Evolutionary conservation across 2,113 vertebrate genomes (phyloP).

Genomic region (Edolisoma coerulescens): DNA sequence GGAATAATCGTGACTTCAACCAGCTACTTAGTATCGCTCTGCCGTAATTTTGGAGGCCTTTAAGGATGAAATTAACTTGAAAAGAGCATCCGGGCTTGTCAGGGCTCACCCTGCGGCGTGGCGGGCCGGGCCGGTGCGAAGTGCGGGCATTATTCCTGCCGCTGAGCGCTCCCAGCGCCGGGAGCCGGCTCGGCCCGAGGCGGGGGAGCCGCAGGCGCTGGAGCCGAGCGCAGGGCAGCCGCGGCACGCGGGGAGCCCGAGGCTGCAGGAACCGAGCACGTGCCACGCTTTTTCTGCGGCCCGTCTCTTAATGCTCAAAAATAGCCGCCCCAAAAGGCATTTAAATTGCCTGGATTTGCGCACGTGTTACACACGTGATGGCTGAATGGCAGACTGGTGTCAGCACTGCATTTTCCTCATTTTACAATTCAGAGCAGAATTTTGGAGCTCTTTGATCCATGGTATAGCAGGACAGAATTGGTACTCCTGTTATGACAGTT

Average conservation of each 20-base stretch:
- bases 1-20: background rate
- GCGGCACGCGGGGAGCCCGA: rapidly evolving
- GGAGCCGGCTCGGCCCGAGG: background rate
- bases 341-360: background rate
- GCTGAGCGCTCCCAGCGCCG: rapidly evolving
- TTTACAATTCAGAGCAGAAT: background rate
- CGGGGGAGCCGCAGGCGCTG: rapidly evolving
- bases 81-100: background rate
- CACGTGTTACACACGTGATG: background rate
- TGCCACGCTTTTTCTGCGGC: background rate
- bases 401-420: background rate
- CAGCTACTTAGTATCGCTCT: background rate
- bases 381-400: background rate
- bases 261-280: rapidly evolving
- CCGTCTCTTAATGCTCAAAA: background rate
- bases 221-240: background rate
- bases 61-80: background rate
- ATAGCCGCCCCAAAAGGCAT: background rate
- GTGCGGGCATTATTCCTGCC: background rate
- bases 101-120: rapidly evolving
- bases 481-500: background rate
- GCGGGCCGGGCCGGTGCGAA: background rate
- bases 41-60: background rate
- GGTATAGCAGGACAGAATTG: background rate
- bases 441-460: background rate